A percentile compares a stretch with the other conserved stretches of the same genome.
Evolutionary conservation across 2,888 invertebrate species (phyloP).

Genomic region (Nemapogon koenigi): DNA sequence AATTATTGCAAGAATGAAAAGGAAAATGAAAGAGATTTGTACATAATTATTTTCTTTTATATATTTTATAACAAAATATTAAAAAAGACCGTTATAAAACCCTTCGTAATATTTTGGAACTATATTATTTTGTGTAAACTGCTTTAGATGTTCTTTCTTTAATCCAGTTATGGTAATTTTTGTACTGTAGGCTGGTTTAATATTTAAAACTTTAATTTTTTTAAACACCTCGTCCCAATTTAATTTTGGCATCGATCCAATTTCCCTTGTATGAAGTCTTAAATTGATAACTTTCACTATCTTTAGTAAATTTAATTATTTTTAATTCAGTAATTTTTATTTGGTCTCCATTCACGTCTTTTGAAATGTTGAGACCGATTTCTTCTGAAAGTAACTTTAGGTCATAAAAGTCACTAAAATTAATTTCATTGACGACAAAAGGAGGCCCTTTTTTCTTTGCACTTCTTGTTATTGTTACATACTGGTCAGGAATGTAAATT

Average conservation of each 20-base stretch:
- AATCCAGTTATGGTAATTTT: constrained; percentile 16
- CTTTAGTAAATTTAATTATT: constrained; percentile 12
- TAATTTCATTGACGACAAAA: constrained; percentile 17
- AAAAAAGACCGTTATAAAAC: no score
- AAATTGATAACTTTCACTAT: not conserved
- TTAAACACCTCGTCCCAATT: no score
- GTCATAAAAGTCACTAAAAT: constrained; percentile 17
- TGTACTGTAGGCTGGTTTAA: no score
- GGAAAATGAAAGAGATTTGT: no score
- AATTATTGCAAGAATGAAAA: no score
- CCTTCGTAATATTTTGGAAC: constrained; percentile 13
- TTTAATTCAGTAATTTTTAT: constrained; percentile 10
- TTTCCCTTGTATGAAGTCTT: constrained; percentile 5
- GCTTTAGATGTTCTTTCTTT: constrained; percentile 15
- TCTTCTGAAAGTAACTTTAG: constrained; percentile 12
- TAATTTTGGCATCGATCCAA: constrained; percentile 6
- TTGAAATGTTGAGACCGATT: not conserved
- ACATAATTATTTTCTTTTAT: no score
- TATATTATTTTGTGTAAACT: constrained; percentile 15
- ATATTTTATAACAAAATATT: no score
- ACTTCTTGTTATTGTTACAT: constrained; percentile 16
- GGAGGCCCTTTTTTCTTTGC: constrained; percentile 17
- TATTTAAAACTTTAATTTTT: constrained; percentile 1
- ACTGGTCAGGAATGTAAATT: constrained; percentile 19
- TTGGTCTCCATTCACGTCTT: constrained; percentile 4